Evolutionary conservation across 2,888 invertebrate genomes (phyloP).

Genomic region (Callyntrura sp.): DNA sequence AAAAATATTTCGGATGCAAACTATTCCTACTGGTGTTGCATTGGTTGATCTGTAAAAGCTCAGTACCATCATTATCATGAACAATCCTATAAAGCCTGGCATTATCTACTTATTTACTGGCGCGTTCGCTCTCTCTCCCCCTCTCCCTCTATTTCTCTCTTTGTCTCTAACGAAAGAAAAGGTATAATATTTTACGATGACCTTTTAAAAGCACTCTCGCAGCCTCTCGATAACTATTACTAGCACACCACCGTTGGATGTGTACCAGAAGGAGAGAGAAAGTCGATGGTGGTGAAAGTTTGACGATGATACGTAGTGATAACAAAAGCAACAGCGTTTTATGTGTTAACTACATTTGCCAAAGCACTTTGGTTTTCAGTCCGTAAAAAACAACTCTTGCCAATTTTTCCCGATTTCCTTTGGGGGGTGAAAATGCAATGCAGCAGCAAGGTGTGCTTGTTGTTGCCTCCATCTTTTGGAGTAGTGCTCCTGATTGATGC

Average conservation of each 20-base stretch:
- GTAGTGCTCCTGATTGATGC: not conserved
- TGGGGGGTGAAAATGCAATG: not conserved
- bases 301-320: constrained; percentile 43
- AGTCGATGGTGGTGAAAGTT: constrained; percentile 19
- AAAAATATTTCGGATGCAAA: not conserved
- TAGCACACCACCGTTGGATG: not conserved
- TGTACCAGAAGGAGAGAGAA: not conserved
- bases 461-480: not conserved
- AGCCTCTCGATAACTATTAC: constrained; percentile 5
- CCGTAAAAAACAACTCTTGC: not conserved
- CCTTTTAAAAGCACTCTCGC: constrained; percentile 47
- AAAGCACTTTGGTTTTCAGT: not conserved
- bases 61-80: not conserved
- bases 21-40: not conserved
- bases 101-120: constrained; percentile 30
- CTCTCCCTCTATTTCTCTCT: too few relatives aligned
- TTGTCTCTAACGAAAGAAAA: not conserved
- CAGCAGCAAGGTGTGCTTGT: not conserved
- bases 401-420: not conserved
- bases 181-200: constrained; percentile 5
- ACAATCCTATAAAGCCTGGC: constrained; percentile 2
- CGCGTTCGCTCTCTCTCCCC: not conserved
- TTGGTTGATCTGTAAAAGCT: not conserved
- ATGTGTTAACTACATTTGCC: not conserved
- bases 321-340: constrained; percentile 47